A percentile compares a stretch with the other conserved stretches of the same genome.
Conservation (phyloP, 2,113 vertebrate genomes). For the Salvelinus alpinus region DNA sequence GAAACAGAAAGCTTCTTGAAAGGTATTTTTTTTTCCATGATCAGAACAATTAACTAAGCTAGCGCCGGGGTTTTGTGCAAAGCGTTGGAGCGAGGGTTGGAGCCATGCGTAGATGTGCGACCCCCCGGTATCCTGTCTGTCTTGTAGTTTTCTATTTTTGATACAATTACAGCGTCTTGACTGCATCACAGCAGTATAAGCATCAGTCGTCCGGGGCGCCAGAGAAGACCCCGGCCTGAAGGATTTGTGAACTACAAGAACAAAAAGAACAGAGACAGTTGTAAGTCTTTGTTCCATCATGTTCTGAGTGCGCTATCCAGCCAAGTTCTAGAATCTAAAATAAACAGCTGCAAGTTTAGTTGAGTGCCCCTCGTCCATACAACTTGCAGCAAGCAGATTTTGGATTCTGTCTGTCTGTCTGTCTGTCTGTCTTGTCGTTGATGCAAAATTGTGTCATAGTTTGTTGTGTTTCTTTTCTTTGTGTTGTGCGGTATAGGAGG, state of each 20-base stretch:
- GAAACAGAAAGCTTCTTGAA: slow-evolving; percentile 76
- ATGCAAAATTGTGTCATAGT: slow-evolving; percentile 44
- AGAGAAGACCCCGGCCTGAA: slow-evolving; percentile 50
- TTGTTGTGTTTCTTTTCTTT: slow-evolving; percentile 45
- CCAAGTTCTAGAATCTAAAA: slow-evolving; percentile 37
- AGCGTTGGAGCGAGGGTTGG: slow-evolving; percentile 20
- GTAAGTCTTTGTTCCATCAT: slow-evolving; percentile 48
- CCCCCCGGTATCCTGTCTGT: slow-evolving; percentile 31
- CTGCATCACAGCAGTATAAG: slow-evolving; percentile 44
- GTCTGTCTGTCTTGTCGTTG: slow-evolving; percentile 15
- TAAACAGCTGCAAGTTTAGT: slow-evolving; percentile 62
- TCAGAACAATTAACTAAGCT: slow-evolving; percentile 76
- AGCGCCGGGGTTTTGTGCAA: background rate
- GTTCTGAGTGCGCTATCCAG: slow-evolving; percentile 49
- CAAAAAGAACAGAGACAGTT: slow-evolving; percentile 44
- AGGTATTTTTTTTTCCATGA: slow-evolving; percentile 70
- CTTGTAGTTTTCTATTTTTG: slow-evolving; percentile 39
- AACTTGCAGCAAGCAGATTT: slow-evolving; percentile 6
- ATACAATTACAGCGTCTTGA: slow-evolving; percentile 52
- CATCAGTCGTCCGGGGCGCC: slow-evolving; percentile 32
- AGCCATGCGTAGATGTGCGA: slow-evolving; percentile 39
- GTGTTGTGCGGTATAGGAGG: slow-evolving; percentile 45
- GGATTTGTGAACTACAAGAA: slow-evolving; percentile 52
- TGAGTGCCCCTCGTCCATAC: background rate
- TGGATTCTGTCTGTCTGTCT: slow-evolving; percentile 5